Evolutionary conservation across 2,113 vertebrate genomes (phyloP).

Genomic region (Heterotilapia buettikoferi): DNA sequence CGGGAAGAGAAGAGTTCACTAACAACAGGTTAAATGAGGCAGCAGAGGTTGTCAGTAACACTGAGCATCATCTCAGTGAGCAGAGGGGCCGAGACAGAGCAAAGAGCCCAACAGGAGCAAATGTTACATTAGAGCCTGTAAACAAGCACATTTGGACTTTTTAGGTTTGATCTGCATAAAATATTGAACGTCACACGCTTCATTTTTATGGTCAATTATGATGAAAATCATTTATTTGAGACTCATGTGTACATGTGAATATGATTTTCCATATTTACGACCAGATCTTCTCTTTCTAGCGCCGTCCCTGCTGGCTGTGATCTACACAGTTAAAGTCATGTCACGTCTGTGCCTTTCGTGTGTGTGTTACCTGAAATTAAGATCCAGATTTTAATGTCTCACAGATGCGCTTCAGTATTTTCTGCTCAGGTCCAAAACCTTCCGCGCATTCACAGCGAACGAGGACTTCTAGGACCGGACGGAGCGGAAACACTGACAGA

Average conservation of each 20-base stretch:
- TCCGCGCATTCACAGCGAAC: not conserved
- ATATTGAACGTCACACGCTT: not conserved
- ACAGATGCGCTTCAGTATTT: not conserved
- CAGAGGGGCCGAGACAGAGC: not conserved
- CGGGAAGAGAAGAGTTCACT: not conserved
- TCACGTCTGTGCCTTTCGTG: not conserved
- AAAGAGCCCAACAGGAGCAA: not conserved
- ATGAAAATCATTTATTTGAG: not conserved
- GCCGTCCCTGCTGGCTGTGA: not conserved
- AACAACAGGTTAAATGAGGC: not conserved
- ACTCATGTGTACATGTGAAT: accelerated
- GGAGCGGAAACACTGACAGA: not conserved
- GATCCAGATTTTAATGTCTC: not conserved
- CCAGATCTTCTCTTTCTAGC: not conserved
- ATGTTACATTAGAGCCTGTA: not conserved
- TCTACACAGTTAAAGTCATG: not conserved
- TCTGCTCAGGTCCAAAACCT: not conserved
- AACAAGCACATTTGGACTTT: not conserved
- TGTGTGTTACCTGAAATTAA: not conserved
- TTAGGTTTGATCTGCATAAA: not conserved
- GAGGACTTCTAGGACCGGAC: not conserved
- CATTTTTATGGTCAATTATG: not conserved
- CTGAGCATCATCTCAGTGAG: not conserved
- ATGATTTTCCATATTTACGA: not conserved
- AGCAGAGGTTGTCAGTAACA: not conserved